Conservation (phyloP, 2,113 vertebrate genomes). For the Melanerpes aurifrons region DNA sequence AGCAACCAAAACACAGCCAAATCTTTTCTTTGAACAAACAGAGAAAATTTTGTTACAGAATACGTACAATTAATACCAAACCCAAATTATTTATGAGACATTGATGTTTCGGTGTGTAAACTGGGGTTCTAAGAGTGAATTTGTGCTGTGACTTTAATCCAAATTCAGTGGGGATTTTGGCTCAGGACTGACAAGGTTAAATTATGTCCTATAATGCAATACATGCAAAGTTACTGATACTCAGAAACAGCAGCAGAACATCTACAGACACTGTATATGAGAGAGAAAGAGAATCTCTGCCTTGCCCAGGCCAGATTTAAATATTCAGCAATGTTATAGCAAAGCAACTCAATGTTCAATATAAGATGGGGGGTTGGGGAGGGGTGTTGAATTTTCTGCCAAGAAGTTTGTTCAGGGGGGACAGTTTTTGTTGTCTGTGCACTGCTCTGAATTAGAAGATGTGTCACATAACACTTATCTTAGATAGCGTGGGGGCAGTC, state of each 20-base stretch:
- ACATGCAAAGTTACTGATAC: not conserved
- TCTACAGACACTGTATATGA: too few relatives aligned
- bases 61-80: not conserved
- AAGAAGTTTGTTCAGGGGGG: conserved; percentile 4
- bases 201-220: not conserved
- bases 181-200: not conserved
- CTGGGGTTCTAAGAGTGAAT: not conserved
- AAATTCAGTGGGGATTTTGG: not conserved
- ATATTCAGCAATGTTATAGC: not conserved
- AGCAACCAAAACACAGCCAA: not conserved
- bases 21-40: not conserved
- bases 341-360: not conserved
- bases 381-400: not conserved
- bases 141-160: not conserved
- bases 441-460: conserved; percentile 63
- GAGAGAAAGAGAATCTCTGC: not conserved
- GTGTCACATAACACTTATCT: conserved; percentile 78
- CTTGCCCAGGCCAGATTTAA: not conserved
- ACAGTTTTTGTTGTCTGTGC: conserved; percentile 19
- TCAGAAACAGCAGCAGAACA: not conserved
- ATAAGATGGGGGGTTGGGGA: not conserved
- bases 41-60: not conserved
- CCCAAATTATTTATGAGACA: not conserved
- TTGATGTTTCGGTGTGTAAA: not conserved
- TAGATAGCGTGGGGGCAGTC: conserved; percentile 72